Percentiles rank a stretch among this genome's conserved stretches.
These are phyloP conservation scores for Habropoda laboriosa DNA, from an alignment of 1,140 invertebrate species.

Conservation along the genomic window DNA sequence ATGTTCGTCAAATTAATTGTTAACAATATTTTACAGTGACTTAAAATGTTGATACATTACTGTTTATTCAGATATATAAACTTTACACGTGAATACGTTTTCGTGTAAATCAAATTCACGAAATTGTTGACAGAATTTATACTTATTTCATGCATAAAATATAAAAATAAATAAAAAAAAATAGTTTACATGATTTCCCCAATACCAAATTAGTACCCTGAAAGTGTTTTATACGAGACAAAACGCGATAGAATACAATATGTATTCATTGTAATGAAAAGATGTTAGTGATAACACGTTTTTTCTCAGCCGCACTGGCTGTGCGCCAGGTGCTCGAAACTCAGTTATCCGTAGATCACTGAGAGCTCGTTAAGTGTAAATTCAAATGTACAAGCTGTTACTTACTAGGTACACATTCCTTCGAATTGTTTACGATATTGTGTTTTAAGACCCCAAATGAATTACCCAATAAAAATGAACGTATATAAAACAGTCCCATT, in stretches of 20 bases:
- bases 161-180: not conserved
- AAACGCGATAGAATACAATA: not conserved
- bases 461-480: conserved; percentile 13
- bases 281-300: conserved; percentile 36
- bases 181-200: not conserved
- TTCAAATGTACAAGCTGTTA: conserved; percentile 42
- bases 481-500: not conserved
- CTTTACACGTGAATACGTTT: conserved; percentile 1
- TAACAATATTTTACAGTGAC: not conserved
- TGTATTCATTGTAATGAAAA: conserved; percentile 14
- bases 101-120: not conserved
- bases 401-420: not conserved
- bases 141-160: conserved; percentile 7
- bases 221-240: not conserved
- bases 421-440: conserved; percentile 12
- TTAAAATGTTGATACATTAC: conserved; percentile 1
- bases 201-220: not conserved
- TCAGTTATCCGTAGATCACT: conserved; percentile 45
- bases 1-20: conserved; percentile 2
- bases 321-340: conserved; percentile 35
- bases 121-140: conserved; percentile 23
- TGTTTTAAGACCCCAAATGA: not conserved
- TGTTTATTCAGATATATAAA: not conserved
- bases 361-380: conserved; percentile 32
- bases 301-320: conserved; percentile 28